Evolutionary conservation across 2,797 vertebrate species (phyloP).

Genomic region (Euphonia xanthogaster): DNA sequence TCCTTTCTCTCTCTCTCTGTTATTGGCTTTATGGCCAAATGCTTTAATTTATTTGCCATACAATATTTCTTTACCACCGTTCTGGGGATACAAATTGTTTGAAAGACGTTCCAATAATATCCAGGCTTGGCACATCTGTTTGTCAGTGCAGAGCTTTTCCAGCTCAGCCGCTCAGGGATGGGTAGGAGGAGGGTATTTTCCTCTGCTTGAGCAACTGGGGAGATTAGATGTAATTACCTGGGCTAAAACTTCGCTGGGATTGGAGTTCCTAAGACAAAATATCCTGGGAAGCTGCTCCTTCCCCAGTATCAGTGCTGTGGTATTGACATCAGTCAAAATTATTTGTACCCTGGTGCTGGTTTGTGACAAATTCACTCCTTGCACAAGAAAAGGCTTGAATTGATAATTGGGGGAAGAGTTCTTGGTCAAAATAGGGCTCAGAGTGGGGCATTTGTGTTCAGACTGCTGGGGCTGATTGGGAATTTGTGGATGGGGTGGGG

Average conservation of each 20-base stretch:
- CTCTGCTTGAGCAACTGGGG: background rate
- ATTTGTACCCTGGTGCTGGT: background rate
- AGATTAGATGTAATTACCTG: background rate
- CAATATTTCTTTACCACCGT: slow-evolving; percentile 23
- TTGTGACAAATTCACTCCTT: background rate
- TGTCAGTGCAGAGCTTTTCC: background rate
- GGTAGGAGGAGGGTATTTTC: background rate
- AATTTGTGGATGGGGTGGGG: fast-evolving
- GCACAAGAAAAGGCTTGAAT: background rate
- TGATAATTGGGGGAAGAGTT: background rate
- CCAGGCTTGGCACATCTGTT: slow-evolving; percentile 36
- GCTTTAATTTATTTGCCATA: slow-evolving; percentile 65
- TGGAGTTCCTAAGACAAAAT: background rate
- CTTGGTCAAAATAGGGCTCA: background rate
- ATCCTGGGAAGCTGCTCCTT: background rate
- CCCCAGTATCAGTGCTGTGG: fast-evolving
- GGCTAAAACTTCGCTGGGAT: background rate
- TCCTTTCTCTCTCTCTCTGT: background rate
- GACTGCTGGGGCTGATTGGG: background rate
- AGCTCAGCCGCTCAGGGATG: background rate
- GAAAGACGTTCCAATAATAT: background rate
- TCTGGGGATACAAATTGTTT: slow-evolving; percentile 52
- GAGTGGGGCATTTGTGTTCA: background rate
- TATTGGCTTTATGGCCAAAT: slow-evolving; percentile 9
- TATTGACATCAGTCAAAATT: fast-evolving